Base-by-base conservation (phyloP, 2,113 vertebrate species). In the Myotis brandtii region DNA sequence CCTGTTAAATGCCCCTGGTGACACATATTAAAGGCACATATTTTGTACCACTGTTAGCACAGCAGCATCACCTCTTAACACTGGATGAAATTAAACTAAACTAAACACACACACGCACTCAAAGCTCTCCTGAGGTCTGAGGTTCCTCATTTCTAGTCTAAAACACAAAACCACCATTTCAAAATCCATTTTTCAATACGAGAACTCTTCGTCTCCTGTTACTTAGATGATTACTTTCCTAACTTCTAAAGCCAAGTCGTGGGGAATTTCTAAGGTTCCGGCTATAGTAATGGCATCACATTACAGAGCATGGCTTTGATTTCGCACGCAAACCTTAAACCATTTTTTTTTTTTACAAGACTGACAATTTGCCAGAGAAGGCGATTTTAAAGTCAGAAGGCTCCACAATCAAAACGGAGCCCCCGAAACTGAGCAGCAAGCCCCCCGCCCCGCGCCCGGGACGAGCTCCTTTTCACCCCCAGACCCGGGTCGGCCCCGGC, bases 121-220 rank as follows among this genome's bases (percentile, higher is more conserved):
- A 37, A 50, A 69, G 52, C n/a, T 86, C 25, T 46, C 21, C 46
- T 0, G 37, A 56, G 66, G 21, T 54, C 62, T 9, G 64, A 93
- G 73, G 75, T 81, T 97, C 95, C 86, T 84, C 95, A 86, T 94
- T 96, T 48, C 70, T 40, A 62, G 21, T 54, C 52, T 46, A 89
- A 93, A 70, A 86, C 50, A n/a, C 18, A 69, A 94, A 83, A 12
- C 73, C 52, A 64, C 40, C 91, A 89, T 34, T 89, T 88, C 88
- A 9, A 72, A 46, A 23, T 10, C 25, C 8, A 5, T 6, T 32
- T 54, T 70, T 23, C 54, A 83, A 9, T 5, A 59, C 32, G 14
- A 25, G 52, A 32, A 20, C 18, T 30, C 75, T 17, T 59, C 21
- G 27, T 40, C 30, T 17, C 34, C 64, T 34, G 75, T 46, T 23